A percentile compares a stretch with the other conserved stretches of the same genome.
phyloP scores from a whole-genome alignment of 2,888 invertebrate genomes.

The Heliconius charithonia region DNA sequence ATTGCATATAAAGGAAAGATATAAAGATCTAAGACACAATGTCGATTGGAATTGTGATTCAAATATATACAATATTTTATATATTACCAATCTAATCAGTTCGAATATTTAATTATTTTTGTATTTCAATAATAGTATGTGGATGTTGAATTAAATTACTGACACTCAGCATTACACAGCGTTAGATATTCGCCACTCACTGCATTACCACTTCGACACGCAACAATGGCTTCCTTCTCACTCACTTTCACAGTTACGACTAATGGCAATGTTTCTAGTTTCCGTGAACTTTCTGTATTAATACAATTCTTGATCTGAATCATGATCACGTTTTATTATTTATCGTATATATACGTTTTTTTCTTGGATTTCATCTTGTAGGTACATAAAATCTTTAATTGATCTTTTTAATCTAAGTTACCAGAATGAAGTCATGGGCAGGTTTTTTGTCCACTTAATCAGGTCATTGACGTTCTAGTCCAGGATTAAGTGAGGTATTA shows the following conservation, averaged over 20 bases:
- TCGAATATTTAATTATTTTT: background rate
- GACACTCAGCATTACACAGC: slow-evolving; percentile 38
- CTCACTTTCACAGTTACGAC: slow-evolving; percentile 76
- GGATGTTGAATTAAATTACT: slow-evolving; percentile 35
- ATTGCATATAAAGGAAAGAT: slow-evolving; percentile 24
- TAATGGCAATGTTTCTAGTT: slow-evolving; percentile 59
- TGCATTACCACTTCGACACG: slow-evolving; percentile 56
- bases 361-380: background rate
- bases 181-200: slow-evolving; percentile 47
- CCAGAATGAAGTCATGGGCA: background rate
- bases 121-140: background rate
- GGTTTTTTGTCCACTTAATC: slow-evolving; percentile 32
- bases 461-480: slow-evolving; percentile 51
- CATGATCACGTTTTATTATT: slow-evolving; percentile 5
- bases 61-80: background rate
- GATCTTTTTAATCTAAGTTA: background rate
- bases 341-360: background rate
- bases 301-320: slow-evolving; percentile 30
- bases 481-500: slow-evolving; percentile 40
- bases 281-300: slow-evolving; percentile 45
- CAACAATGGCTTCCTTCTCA: slow-evolving; percentile 67
- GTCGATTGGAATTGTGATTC: background rate
- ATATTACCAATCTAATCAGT: background rate
- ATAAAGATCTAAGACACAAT: slow-evolving; percentile 18
- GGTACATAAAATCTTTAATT: background rate